Evolutionary conservation across 2,797 vertebrate genomes (phyloP), one percentile per base, ranked within the genome.

Genomic region (Sebastes matsubarae): DNA sequence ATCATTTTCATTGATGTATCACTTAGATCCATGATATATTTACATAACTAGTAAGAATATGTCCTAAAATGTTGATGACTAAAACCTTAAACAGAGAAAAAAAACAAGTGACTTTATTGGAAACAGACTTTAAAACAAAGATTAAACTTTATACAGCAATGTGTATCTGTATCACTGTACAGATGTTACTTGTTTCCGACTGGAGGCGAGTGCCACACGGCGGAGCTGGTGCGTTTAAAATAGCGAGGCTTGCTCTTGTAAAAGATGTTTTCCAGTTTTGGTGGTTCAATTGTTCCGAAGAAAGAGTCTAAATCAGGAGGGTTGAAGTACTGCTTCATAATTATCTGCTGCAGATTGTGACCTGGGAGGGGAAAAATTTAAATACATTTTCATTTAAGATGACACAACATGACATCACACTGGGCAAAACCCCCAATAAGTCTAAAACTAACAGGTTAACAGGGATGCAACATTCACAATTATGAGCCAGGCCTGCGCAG

Each of bases 151-250:
- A 66, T 86, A 91, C 89, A 93, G 61, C 64, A 77, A 61, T 24
- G 24, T 55, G 58, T 12, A 77, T 83, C 72, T 68, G 68, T 29
- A 83, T 60, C 36, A 72, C 65, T 71, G 36, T 65, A 83, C 80
- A 82, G 77, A 75, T n/a, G n/a, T 85, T 77, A 93, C 72, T 91
- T 94, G 12, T 42, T 36, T 64, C 69, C 87, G 55, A 20, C 18
- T 8, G 98, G 98, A 0, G 97, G 97, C 0, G 97, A 98, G 82
- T 97, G 94, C 98, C 98, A 99, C 9, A 98, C 97, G 0, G 98
- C 98, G 0, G 98, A 99, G 90, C 98, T 99, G 0, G 98, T 99
- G 57, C 98, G 97, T 87, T 99, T 99, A 75, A 97, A 97, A 88
- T 97, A 99, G 5, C 97, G 96, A 1, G 98, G 97, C 64, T 99